phyloP scores from a whole-genome alignment of 1,140 invertebrate genomes.

The Aplysia californica region DNA sequence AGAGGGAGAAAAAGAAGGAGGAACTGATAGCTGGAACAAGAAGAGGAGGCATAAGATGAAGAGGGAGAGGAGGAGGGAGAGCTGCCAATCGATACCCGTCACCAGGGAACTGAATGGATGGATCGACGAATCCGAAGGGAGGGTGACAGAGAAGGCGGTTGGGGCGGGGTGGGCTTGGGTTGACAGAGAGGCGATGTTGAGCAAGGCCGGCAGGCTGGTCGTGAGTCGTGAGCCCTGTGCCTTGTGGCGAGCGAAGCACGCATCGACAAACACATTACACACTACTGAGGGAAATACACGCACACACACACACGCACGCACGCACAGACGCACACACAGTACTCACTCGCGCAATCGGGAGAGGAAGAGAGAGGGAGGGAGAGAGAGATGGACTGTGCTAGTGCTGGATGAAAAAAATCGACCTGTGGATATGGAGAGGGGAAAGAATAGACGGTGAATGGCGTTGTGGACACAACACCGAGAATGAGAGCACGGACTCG shows the following conservation, averaged over 20 bases:
- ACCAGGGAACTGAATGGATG: neutral
- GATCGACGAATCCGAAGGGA: neutral
- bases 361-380: neutral
- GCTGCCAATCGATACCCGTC: neutral
- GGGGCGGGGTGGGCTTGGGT: neutral
- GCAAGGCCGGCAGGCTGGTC: neutral
- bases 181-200: neutral
- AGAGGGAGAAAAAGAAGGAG: slow-evolving; percentile 9
- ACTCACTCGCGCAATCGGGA: no score
- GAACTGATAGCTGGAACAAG: neutral
- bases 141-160: neutral
- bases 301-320: no score
- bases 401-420: neutral
- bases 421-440: no score
- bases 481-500: no score
- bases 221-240: neutral
- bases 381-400: neutral
- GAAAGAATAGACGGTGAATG: no score
- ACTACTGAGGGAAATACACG: neutral
- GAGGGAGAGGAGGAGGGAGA: neutral
- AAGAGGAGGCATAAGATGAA: neutral
- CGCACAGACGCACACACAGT: neutral
- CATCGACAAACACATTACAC: neutral
- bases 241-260: neutral
- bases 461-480: no score